Conservation (phyloP, 2,113 vertebrate species). For the Hyla sarda region DNA sequence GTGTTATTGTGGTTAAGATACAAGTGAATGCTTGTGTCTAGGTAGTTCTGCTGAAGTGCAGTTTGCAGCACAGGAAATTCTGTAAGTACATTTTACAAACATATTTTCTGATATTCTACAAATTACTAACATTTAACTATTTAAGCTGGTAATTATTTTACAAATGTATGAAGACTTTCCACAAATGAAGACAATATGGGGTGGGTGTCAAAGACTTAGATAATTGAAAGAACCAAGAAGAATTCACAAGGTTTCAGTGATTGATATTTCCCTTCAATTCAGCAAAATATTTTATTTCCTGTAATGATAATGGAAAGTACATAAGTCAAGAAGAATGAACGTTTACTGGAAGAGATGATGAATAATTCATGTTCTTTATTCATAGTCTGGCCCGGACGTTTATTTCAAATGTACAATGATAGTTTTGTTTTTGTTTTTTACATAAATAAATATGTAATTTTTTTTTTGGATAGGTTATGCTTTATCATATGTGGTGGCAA, state of each 20-base stretch:
- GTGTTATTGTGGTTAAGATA: neutral
- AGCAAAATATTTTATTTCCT: slow-evolving; percentile 21
- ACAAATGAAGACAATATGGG: neutral
- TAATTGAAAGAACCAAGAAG: neutral
- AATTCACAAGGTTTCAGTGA: neutral
- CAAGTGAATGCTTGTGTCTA: neutral
- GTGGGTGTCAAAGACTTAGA: neutral
- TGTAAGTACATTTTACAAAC: neutral
- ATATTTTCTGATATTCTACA: neutral
- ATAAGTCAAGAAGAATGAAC: neutral
- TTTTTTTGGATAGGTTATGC: too few relatives aligned
- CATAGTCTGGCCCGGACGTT: neutral
- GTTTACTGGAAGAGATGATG: slow-evolving; percentile 4
- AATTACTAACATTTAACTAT: too few relatives aligned
- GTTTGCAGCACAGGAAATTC: neutral
- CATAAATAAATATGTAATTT: too few relatives aligned
- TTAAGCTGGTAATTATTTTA: neutral
- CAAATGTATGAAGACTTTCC: neutral
- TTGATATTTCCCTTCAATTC: neutral
- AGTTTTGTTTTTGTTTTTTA: too few relatives aligned
- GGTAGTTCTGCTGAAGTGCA: neutral
- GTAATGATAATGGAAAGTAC: slow-evolving; percentile 3
- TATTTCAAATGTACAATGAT: too few relatives aligned
- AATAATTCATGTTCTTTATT: neutral
- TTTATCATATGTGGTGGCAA: too few relatives aligned